A percentile compares a stretch with the other conserved stretches of the same genome.
phyloP scores from a whole-genome alignment of 2,888 invertebrate species.

The Brenthis ino region DNA sequence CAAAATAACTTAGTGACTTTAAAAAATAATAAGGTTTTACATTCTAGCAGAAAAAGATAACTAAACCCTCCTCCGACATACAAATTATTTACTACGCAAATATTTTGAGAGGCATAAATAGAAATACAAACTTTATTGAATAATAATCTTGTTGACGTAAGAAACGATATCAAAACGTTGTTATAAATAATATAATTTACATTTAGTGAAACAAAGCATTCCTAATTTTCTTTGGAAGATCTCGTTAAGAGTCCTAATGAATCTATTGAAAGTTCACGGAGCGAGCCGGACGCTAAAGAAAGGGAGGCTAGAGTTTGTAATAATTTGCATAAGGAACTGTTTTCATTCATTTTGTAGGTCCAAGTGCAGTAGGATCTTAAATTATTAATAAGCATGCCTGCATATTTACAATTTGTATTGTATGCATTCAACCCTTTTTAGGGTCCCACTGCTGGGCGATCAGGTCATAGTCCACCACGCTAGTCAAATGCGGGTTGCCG shows the following conservation, averaged over 20 bases:
- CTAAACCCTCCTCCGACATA: too few species aligned
- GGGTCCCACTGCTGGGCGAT: too few species aligned
- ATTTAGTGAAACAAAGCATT: conserved; percentile 76
- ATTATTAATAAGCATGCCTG: background rate
- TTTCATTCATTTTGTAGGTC: conserved; percentile 13
- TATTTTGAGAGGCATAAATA: too few species aligned
- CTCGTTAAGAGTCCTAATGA: conserved; percentile 80
- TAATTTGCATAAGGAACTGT: conserved; percentile 62
- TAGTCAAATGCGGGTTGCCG: too few species aligned
- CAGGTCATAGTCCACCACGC: too few species aligned
- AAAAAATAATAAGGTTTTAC: too few species aligned
- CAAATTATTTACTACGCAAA: too few species aligned
- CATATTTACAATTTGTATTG: too few species aligned
- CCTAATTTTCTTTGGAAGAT: conserved; percentile 75
- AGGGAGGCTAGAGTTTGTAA: conserved; percentile 67
- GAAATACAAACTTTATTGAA: too few species aligned
- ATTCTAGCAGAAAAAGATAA: too few species aligned
- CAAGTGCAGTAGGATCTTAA: background rate
- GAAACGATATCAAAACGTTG: conserved; percentile 51
- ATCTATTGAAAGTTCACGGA: conserved; percentile 78
- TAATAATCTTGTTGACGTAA: background rate
- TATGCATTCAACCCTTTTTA: too few species aligned
- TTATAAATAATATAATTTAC: conserved; percentile 73
- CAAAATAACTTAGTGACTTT: too few species aligned
- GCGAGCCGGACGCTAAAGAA: conserved; percentile 68